Percentiles rank a stretch among this genome's conserved stretches.
Conservation (phyloP, 2,797 vertebrate genomes). For the Centroberyx gerrardi region DNA sequence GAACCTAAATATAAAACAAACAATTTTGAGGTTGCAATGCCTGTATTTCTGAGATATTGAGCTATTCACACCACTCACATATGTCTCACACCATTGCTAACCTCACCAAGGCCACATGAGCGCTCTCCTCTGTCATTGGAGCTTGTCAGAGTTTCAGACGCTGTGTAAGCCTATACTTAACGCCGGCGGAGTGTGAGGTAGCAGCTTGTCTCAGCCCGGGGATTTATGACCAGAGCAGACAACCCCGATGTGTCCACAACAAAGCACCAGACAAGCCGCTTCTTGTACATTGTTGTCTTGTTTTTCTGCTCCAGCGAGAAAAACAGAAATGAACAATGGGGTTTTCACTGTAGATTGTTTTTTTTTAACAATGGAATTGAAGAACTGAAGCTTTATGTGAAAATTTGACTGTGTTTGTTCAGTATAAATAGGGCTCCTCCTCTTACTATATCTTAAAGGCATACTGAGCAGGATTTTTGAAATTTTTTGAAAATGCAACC, state of each 20-base stretch:
- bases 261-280: constrained; percentile 48
- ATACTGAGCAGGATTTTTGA: too few species aligned
- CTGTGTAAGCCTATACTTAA: constrained; percentile 41
- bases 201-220: constrained; percentile 1
- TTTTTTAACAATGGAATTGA: background rate
- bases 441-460: too few species aligned
- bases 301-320: constrained; percentile 16
- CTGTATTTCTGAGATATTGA: too few species aligned
- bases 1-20: too few species aligned
- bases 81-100: background rate
- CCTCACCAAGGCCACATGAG: constrained; percentile 10
- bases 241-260: constrained; percentile 40
- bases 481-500: too few species aligned
- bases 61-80: too few species aligned
- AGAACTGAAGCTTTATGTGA: background rate
- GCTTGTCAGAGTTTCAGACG: constrained; percentile 10
- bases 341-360: constrained; percentile 4
- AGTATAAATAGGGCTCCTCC: background rate
- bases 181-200: constrained; percentile 19
- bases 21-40: too few species aligned
- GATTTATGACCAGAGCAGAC: constrained; percentile 32
- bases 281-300: constrained; percentile 33
- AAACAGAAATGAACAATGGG: constrained; percentile 35
- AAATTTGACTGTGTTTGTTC: background rate
- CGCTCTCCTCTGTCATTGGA: constrained; percentile 16